These are phyloP conservation scores for Amblyornis subalaris DNA, from an alignment of 2,113 vertebrate genomes.

Conservation along the genomic window DNA sequence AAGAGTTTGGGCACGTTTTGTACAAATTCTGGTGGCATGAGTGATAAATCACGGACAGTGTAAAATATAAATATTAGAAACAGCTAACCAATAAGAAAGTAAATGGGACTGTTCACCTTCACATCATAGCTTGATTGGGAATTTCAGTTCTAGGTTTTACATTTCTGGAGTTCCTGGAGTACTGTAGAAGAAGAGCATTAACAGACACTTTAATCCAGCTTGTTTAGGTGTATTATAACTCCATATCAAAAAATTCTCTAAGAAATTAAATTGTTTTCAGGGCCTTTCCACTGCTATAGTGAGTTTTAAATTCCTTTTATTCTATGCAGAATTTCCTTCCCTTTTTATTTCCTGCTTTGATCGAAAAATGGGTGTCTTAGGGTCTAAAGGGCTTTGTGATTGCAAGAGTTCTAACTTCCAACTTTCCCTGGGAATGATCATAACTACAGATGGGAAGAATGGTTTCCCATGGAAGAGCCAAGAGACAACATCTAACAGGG, in stretches of 20 bases:
- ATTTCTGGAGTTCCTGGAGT: neutral
- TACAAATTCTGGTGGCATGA: neutral
- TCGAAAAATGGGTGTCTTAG: accelerated
- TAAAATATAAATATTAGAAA: neutral
- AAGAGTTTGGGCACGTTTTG: neutral
- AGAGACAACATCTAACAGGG: neutral
- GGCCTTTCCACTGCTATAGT: neutral
- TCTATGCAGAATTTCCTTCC: neutral
- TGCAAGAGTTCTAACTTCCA: neutral
- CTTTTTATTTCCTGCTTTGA: neutral
- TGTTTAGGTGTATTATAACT: neutral
- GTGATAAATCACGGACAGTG: neutral
- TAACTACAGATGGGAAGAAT: neutral
- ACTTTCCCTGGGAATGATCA: neutral
- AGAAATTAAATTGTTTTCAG: neutral
- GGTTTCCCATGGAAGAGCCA: neutral
- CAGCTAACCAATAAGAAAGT: neutral
- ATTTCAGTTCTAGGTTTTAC: neutral
- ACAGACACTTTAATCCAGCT: neutral
- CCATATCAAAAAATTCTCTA: neutral
- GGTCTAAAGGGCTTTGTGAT: neutral
- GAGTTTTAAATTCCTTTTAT: neutral
- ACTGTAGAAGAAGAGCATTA: neutral
- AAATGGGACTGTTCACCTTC: neutral
- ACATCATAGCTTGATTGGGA: neutral